These are phyloP conservation scores for Lemur catta DNA, from an alignment of 2,797 vertebrate species.

Conservation along the genomic window DNA sequence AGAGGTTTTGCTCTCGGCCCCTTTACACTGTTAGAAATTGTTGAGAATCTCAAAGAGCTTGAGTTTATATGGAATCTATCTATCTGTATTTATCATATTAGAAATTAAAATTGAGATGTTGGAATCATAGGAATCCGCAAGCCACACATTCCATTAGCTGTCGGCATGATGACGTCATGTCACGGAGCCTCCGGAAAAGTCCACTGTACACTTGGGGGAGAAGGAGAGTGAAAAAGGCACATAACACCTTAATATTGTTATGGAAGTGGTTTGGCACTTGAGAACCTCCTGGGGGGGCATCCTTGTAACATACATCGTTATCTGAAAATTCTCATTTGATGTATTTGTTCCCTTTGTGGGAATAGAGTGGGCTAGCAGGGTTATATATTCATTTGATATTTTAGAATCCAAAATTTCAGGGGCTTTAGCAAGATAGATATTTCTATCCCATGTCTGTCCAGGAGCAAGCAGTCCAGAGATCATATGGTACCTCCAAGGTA, in stretches of 20 bases:
- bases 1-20: background rate
- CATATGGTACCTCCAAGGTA: fast-evolving
- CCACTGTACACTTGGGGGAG: background rate
- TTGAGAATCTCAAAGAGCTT: background rate
- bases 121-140: background rate
- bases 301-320: background rate
- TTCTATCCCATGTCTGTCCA: background rate
- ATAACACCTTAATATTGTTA: fast-evolving
- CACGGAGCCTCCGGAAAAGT: background rate
- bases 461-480: background rate
- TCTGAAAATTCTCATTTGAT: background rate
- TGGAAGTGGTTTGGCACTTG: background rate
- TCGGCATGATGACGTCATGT: fast-evolving
- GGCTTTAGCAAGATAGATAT: background rate
- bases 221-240: background rate
- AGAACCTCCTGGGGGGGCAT: background rate
- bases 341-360: background rate
- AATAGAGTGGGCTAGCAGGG: background rate
- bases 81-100: background rate
- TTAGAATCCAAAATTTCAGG: background rate
- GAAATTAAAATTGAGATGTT: background rate
- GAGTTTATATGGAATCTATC: background rate
- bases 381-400: background rate
- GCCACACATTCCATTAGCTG: background rate
- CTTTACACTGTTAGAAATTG: background rate